Evolutionary conservation across 2,797 vertebrate genomes (phyloP), one percentile per base, ranked within the genome.

Genomic region (Huso huso): DNA sequence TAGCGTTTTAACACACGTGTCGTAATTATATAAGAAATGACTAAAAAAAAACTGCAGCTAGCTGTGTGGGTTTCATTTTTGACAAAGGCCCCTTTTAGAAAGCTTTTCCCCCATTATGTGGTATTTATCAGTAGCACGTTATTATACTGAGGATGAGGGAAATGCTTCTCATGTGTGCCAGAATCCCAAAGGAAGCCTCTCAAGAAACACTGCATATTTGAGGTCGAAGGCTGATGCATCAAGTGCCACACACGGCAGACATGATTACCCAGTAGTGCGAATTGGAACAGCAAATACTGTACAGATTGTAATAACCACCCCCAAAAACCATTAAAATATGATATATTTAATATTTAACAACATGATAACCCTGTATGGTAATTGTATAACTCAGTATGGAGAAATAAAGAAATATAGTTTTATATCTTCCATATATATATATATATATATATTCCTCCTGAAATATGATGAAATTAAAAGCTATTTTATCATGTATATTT

Each of bases 61-160:
- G 55, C 63, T 61, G 60, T 55, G 15, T 13, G 48, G 49, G 49
- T 48, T 52, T 65, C 48, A 51, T 49, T 63, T 67, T 63, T 65
- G 51, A 80, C 76, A 78, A 83, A 80, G 76, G 51, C 68, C 73
- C 64, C 78, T 76, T 83, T 73, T 78, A 71, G 23, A 70, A 70
- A 71, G 68, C 71, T 74, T 64, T 60, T 51, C 71, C 72, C 70
- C 73, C 71, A 64, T 73, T 70, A 67, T 79, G 73, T 59, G 58
- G 74, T 64, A 71, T 73, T 77, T 82, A 81, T 83, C 86, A 79
- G 76, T 74, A 60, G 66, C 78, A 84, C 81, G 0, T 75, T 75
- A 73, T 50, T 63, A 77, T 74, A 69, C 51, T 50, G 75, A 72
- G 76, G 72, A 66, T 70, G 72, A 48, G 70, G 70, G 53, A 72